phyloP scores from a whole-genome alignment of 1,140 invertebrate genomes.

The Trachymyrmex cornetzi region DNA sequence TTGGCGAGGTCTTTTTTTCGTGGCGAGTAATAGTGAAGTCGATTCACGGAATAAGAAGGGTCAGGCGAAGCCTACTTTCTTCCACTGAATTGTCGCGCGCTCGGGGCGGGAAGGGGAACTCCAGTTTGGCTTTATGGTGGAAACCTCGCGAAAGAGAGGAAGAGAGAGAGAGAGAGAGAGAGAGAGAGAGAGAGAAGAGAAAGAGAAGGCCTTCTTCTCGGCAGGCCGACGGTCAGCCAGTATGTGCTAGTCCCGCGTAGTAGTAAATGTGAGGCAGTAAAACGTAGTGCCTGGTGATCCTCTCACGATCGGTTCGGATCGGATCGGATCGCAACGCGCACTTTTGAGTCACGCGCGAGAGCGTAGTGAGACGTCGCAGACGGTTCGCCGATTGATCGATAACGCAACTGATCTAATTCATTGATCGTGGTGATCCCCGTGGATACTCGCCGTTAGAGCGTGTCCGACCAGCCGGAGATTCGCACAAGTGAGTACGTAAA shows the following conservation, averaged over 20 bases:
- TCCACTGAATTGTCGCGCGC: slow-evolving; percentile 68
- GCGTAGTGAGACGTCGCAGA: slow-evolving; percentile 27
- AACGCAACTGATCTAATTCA: slow-evolving; percentile 17
- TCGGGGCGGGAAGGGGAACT: slow-evolving; percentile 20
- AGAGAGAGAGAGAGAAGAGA: slow-evolving; percentile 15
- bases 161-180: slow-evolving; percentile 16
- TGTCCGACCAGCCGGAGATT: slow-evolving; percentile 3
- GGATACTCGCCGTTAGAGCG: slow-evolving; percentile 43
- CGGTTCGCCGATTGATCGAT: slow-evolving; percentile 15
- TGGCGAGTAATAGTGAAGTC: slow-evolving; percentile 75
- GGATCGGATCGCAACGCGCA: slow-evolving; percentile 38
- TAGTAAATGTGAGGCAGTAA: slow-evolving; percentile 53
- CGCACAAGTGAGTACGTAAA: slow-evolving; percentile 49
- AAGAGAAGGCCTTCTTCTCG: slow-evolving; percentile 40
- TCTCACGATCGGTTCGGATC: slow-evolving; percentile 46
- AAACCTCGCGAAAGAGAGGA: slow-evolving; percentile 31
- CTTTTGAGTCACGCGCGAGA: slow-evolving; percentile 20
- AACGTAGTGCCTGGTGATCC: slow-evolving; percentile 52
- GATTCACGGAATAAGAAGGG: slow-evolving; percentile 75
- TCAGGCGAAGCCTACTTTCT: slow-evolving; percentile 81
- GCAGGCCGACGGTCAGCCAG: slow-evolving; percentile 58
- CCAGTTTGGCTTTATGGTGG: slow-evolving; percentile 37
- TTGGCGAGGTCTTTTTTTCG: slow-evolving; percentile 54
- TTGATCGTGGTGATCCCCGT: slow-evolving; percentile 29
- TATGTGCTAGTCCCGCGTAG: slow-evolving; percentile 60